Evolutionary conservation across 2,113 vertebrate genomes (phyloP), one percentile per base, ranked within the genome.

Genomic region (Phoxinus phoxinus): DNA sequence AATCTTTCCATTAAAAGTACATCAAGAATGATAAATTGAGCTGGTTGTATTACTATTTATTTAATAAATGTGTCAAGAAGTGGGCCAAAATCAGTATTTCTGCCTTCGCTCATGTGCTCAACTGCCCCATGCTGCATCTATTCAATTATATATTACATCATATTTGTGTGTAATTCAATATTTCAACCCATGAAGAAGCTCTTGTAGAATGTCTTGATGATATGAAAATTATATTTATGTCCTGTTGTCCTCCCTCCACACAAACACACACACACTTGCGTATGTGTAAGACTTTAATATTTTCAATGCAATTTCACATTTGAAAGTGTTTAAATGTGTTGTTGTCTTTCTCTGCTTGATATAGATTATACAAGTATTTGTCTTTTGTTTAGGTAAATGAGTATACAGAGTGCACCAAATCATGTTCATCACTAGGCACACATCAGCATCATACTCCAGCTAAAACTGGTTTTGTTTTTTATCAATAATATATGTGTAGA

Each of bases 1-100:
- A 74, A 81, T 74, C 23, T 61, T 81, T 58, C 35, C 59, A 84
- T 84, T 76, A 84, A 84, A 77, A 74, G 37, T 32, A 65, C 83
- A 35, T 56, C 30, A 85, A 67, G 37, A 56, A 77, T 59, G 59
- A 65, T 58, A 27, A 59, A 53, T 85, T n/a, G 59, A 80, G 58
- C 46, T 44, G 79, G 71, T 81, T 59, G 46, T 51, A 67, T 82
- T 65, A 30, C 13, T 56, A 74, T 74, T 81, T 56, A 81, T 74
- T 81, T 72, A 85, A 80, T 27, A 21, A 58, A 56, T 25, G 84
- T 73, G 78, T 79, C 13, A 19, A 77, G 48, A 25, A 76, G 17
- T 51, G n/a, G 25, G 44, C 44, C 73, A 73, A 7, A 13, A 11
- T 27, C 41, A 27, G 11, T 9, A 17, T 74, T 2, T 37, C 12